phyloP scores from a whole-genome alignment of 2,888 invertebrate genomes.

The Sericinus montela region DNA sequence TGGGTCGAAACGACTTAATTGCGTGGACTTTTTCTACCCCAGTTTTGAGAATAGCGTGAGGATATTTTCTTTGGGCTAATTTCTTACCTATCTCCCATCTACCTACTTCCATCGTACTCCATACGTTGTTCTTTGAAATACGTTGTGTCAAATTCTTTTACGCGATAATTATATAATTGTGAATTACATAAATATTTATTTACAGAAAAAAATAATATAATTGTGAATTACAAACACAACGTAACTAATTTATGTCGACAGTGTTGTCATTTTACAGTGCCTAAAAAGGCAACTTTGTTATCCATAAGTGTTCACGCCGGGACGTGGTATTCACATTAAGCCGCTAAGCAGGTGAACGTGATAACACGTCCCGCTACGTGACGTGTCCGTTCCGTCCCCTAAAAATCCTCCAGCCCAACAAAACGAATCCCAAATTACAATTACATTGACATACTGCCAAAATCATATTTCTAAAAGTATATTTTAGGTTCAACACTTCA shows the following conservation, averaged over 20 bases:
- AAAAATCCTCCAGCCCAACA: constrained; percentile 16
- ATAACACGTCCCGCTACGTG: constrained; percentile 36
- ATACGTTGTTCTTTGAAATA: no score
- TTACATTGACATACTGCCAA: not conserved
- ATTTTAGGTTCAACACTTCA: not conserved
- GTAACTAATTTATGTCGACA: not conserved
- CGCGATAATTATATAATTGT: no score
- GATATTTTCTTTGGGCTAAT: no score
- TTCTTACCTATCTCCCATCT: no score
- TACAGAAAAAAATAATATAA: not conserved
- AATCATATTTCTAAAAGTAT: no score
- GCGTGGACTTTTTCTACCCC: no score
- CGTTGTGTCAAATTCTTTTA: no score
- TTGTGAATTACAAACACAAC: not conserved
- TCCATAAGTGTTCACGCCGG: constrained; percentile 8
- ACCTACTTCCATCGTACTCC: no score
- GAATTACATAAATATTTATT: not conserved
- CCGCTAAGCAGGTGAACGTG: constrained; percentile 59
- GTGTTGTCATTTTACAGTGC: not conserved
- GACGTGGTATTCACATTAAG: constrained; percentile 44
- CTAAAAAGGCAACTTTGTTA: constrained; percentile 5
- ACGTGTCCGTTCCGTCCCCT: constrained; percentile 6
- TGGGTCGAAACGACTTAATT: no score
- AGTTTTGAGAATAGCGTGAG: no score
- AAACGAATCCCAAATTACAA: constrained; percentile 19